phyloP scores from a whole-genome alignment of 2,888 invertebrate species.

The Machimus rusticus region DNA sequence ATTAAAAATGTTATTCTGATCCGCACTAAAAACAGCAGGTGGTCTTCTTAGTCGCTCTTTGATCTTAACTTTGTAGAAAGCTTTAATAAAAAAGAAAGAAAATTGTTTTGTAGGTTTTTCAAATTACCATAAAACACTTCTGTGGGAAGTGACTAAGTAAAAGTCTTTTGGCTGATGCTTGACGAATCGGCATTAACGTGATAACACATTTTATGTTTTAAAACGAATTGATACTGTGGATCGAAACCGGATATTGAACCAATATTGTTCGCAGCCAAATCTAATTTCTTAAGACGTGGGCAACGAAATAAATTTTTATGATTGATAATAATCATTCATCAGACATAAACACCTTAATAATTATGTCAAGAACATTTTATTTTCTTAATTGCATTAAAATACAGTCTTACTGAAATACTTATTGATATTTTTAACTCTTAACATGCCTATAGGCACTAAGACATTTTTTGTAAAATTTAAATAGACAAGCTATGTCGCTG shows the following conservation, averaged over 20 bases:
- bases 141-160: not conserved
- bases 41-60: not conserved
- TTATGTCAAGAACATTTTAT: too few relatives aligned
- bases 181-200: not conserved
- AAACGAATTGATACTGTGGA: not conserved
- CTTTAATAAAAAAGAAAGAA: not conserved
- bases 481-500: too few relatives aligned
- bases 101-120: not conserved
- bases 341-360: too few relatives aligned
- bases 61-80: not conserved
- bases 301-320: not conserved
- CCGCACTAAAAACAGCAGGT: not conserved
- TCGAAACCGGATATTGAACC: not conserved
- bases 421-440: too few relatives aligned
- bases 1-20: not conserved
- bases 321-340: not conserved
- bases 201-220: not conserved
- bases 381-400: too few relatives aligned
- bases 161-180: not conserved
- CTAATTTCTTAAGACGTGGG: not conserved
- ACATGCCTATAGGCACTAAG: too few relatives aligned
- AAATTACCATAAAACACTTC: not conserved
- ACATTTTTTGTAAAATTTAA: too few relatives aligned
- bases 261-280: not conserved
- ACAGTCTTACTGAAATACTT: too few relatives aligned